Base-by-base conservation (phyloP, 2,888 invertebrate genomes). In the Nomada fabriciana region DNA sequence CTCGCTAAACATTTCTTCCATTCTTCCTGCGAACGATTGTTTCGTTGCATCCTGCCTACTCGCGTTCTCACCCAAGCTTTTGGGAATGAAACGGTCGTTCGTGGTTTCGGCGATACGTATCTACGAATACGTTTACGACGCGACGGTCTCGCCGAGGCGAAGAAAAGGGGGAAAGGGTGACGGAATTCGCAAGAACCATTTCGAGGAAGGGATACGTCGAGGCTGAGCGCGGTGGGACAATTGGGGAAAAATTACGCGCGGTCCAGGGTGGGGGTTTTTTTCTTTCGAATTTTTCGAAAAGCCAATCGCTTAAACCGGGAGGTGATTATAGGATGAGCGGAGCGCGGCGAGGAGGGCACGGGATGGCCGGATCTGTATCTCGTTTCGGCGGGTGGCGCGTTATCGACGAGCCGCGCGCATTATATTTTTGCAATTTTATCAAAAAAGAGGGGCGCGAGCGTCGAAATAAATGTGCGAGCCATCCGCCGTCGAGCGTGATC, bases 21-120 rank as follows among this genome's bases (percentile, higher is more conserved):
- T 83, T 89, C 89, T 89, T 90, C 88, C 90, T 89, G 88, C 84
- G 89, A 86, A 85, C 91, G 88, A 92, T 92, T 92, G 92, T 92
- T 91, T 90, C 91, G 88, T 89, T 85, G 91, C 90, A 91, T 92
- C 91, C 91, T 92, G 91, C 86, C 89, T 80, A 78, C 83, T 71
- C 64, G 59, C 84, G 84, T 87, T 89, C 91, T 90, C 90, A 88
- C 91, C 89, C 90, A 88, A 83, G 78, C 63, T 84, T 47, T 86
- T 67, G 89, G 83, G 83, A 89, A 82, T 83, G 80, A 72, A 79
- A 81, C 76, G 78, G 68, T 63, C 75, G 82, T 47, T 59, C 75
- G 69, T 80, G 68, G 67, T 83, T 79, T 86, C 77, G 72, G 25
- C 85, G 88, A 90, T 90, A 84, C 83, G 72, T 90, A 90, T 90